Evolutionary conservation across 2,797 vertebrate species (phyloP), one percentile per base, ranked within the genome.

Genomic region (Pterois miles): DNA sequence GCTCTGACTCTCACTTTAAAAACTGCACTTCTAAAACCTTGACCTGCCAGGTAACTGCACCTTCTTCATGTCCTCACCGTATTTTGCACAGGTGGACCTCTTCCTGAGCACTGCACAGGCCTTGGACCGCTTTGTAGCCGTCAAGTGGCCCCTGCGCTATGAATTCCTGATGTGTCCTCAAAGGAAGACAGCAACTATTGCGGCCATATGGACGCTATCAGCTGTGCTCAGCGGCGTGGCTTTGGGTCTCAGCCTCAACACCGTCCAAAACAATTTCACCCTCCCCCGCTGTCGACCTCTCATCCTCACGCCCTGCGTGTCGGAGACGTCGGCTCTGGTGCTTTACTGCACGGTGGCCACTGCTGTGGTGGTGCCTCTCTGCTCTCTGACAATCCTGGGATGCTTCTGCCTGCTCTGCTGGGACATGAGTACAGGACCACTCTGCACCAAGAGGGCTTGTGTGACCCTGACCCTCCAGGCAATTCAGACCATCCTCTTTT

Each of bases 61-160:
- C 34, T 22, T 22, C 58, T 31, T 64, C 3, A 6, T 34, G 16
- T 54, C 8, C 40, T 33, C 6, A 1, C 8, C 53, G 22, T n/a
- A 2, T 1, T 60, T 36, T 72, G 22, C 27, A 31, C 27, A 87
- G 87, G 66, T 83, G 67, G 77, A 81, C 27, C 77, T 89, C 33
- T 71, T 89, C 40, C 77, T 89, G 31, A 88, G 75, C 65, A 70
- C 86, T 0, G 68, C 86, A 36, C 75, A 89, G 71, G 81, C 83
- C 4, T 60, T 88, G 48, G 87, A 87, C 31, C 63, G 83, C 46
- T 85, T 80, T 18, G 60, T 87, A 53, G 84, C 87, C 1, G 25
- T 91, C 65, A 87, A 71, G 71, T 90, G 83, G 83, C 86, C 89
- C n/a, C 71, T 91, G 60, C 74, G 2, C 40, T 85, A 85, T 27